Base-by-base conservation (phyloP, 2,797 vertebrate species). In the Gymnodraco acuticeps region DNA sequence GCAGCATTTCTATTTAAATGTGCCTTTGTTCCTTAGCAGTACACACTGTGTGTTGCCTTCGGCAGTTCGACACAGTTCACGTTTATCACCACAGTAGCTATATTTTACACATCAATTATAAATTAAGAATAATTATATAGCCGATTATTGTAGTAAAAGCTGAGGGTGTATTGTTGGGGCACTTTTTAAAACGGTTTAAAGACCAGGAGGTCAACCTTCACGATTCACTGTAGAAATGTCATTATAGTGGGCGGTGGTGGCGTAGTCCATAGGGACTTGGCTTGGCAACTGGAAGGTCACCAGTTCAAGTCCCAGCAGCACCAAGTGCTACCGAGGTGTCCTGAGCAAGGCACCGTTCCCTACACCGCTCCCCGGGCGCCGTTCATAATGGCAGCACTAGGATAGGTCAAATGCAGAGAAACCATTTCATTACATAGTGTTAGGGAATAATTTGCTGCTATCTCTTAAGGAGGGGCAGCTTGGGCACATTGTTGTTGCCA, bases 51-150 rank as follows among this genome's bases (percentile, higher is more conserved):
- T 64, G 64, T 64, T n/a, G 80, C 77, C 77, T 83, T 17, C 27
- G 71, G 83, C 73, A 62, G 61, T 68, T 53, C 50, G 51, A 62
- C 56, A 63, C 66, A 69, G 63, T 71, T 73, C 63, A 74, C 72
- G 53, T 81, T 80, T 58, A 68, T 77, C 74, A 83, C 75, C 55
- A 70, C 51, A 65, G 75, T 31, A 74, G 83, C 87, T 87, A 88
- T 84, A 88, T 78, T 91, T 85, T 89, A 63, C 47, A 73, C 66
- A 83, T 85, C 74, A 89, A 78, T 82, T 87, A 85, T 82, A 65
- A 81, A 84, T 74, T 43, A 76, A 65, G 60, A 56, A 56, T 51
- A 74, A 63, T 63, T 70, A 75, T 42, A 63, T 4, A 53, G 46
- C 10, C n/a, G 15, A 52, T 72, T 59, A 53, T 51, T 59, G 42